Evolutionary conservation across 2,888 invertebrate genomes (phyloP).

Genomic region (Anthophora plumipes): DNA sequence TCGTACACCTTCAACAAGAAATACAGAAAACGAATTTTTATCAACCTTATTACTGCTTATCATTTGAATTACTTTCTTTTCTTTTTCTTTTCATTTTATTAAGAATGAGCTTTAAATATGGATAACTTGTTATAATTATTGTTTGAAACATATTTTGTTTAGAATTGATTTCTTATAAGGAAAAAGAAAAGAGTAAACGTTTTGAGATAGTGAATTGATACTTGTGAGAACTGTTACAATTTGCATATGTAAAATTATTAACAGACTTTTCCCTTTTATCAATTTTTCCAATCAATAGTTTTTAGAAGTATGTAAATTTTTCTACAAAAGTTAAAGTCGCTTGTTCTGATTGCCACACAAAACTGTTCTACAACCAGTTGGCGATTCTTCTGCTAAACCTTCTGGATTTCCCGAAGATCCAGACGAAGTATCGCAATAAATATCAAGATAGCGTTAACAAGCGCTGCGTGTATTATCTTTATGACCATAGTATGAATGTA

Average conservation of each 20-base stretch:
- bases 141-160: background rate
- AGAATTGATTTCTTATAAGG: too few relatives aligned
- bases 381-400: background rate
- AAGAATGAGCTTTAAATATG: too few relatives aligned
- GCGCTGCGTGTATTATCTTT: background rate
- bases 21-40: slow-evolving; percentile 2
- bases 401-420: background rate
- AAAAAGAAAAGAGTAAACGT: background rate
- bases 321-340: too few relatives aligned
- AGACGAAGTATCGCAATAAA: background rate
- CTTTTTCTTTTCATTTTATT: background rate
- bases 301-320: too few relatives aligned
- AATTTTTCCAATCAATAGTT: too few relatives aligned
- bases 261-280: too few relatives aligned
- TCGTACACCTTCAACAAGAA: background rate
- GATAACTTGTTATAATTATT: background rate
- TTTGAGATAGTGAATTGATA: background rate
- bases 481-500: background rate
- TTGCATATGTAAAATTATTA: too few relatives aligned
- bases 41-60: background rate
- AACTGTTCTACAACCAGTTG: background rate
- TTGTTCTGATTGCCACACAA: too few relatives aligned
- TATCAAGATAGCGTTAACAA: background rate
- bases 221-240: too few relatives aligned
- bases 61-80: background rate